Conservation (phyloP, 2,113 vertebrate genomes). For the Apteryx mantelli region DNA sequence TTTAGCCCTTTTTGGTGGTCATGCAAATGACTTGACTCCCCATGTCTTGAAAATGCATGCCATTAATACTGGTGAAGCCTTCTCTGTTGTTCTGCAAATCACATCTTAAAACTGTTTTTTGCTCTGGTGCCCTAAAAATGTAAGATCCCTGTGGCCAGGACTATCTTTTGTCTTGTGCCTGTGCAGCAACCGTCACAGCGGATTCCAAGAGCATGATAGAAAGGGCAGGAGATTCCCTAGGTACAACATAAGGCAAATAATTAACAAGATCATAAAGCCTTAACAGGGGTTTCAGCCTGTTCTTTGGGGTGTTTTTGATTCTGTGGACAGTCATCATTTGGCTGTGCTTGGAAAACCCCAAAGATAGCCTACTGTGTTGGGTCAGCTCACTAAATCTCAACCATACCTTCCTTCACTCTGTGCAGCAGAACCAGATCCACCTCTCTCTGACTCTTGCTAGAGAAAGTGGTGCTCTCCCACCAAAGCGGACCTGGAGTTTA, state of each 20-base stretch:
- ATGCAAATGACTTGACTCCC: rapidly evolving
- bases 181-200: not conserved
- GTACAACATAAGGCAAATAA: not conserved
- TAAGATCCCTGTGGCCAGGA: not conserved
- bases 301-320: not conserved
- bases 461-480: not conserved
- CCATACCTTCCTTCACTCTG: rapidly evolving
- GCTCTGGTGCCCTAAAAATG: not conserved
- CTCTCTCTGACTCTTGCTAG: not conserved
- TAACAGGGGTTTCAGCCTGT: not conserved
- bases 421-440: not conserved
- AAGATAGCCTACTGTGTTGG: rapidly evolving
- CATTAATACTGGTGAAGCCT: not conserved
- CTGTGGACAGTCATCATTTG: rapidly evolving
- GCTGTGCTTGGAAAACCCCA: not conserved
- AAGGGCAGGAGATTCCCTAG: not conserved
- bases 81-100: not conserved
- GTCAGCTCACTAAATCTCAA: not conserved
- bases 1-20: not conserved
- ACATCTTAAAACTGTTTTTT: not conserved
- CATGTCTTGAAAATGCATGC: not conserved
- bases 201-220: not conserved
- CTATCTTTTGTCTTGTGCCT: not conserved
- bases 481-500: rapidly evolving
- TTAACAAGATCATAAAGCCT: not conserved